Base-by-base conservation (phyloP, 1,140 invertebrate genomes). In the Ruditapes philippinarum region DNA sequence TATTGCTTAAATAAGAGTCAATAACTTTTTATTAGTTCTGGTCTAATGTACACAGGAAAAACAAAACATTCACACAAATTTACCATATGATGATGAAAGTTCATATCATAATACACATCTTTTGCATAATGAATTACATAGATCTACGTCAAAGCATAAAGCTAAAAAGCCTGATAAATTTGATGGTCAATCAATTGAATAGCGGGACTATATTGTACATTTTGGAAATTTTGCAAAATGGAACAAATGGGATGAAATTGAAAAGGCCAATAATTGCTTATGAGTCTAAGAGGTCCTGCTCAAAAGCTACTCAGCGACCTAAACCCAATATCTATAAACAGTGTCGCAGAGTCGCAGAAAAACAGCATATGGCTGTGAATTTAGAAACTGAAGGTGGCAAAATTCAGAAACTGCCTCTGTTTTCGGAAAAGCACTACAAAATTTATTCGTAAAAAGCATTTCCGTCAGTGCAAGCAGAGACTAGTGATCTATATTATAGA, bases 211-310 rank as follows among this genome's bases (percentile, higher is more conserved):
- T 45, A 31, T 89, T 0, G 49, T 89, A 14, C 88, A 89, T 22
- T 89, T 89, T 54, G 88, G 84, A 73, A 38, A 84, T 40, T 73
- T 82, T n/a, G 70, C 70, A 5, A 28, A 45, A 0, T 84, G 80
- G 88, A 89, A 89, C 38, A 3, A 60, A 0, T 89, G 88, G 81
- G 80, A 22, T 36, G 28, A 60, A 4, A 28, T 40, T 60, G 90
- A 89, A 74, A 84, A 78, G 74, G 90, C 76, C 90, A 91, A 87
- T 83, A 91, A 57, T 38, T 91, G 22, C 25, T 68, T 28, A 91
- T 91, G 90, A 84, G 70, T 25, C 40, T 74, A n/a, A 45, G 70
- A 25, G 70, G 70, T 1, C 49, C 38, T 45, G 60, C 85, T 68
- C 60, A 88, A 49, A 79, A 62, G 36, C 19, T 88, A 51, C 60